Conservation (phyloP, 2,888 invertebrate genomes). For the Subacronicta megacephala region DNA sequence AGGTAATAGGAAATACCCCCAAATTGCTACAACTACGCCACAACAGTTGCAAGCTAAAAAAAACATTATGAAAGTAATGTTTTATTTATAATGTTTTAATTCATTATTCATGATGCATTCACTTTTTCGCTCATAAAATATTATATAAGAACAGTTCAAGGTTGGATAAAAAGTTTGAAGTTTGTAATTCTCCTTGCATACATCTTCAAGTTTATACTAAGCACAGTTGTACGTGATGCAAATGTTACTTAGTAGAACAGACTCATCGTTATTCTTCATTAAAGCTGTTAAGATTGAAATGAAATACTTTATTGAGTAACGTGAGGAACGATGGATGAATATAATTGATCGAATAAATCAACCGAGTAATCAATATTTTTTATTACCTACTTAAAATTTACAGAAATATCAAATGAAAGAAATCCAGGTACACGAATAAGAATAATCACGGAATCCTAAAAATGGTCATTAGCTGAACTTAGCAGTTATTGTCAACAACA, state of each 20-base stretch:
- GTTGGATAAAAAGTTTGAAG: constrained; percentile 41
- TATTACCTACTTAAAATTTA: no score
- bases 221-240: constrained; percentile 48
- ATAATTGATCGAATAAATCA: neutral
- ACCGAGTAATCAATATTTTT: neutral
- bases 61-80: neutral
- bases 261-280: constrained; percentile 27
- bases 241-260: constrained; percentile 36
- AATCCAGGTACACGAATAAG: no score
- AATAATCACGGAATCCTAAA: no score
- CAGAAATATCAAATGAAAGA: no score
- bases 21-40: no score
- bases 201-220: constrained; percentile 50
- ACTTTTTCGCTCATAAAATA: constrained; percentile 33
- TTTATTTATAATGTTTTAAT: neutral
- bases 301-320: neutral
- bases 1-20: no score
- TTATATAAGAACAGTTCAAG: constrained; percentile 43
- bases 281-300: neutral
- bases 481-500: no score
- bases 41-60: no score
- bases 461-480: no score
- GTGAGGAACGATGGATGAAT: neutral
- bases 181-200: constrained; percentile 55
- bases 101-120: constrained; percentile 13